Evolutionary conservation across 2,113 vertebrate genomes (phyloP).

Genomic region (Synchiropus splendidus): DNA sequence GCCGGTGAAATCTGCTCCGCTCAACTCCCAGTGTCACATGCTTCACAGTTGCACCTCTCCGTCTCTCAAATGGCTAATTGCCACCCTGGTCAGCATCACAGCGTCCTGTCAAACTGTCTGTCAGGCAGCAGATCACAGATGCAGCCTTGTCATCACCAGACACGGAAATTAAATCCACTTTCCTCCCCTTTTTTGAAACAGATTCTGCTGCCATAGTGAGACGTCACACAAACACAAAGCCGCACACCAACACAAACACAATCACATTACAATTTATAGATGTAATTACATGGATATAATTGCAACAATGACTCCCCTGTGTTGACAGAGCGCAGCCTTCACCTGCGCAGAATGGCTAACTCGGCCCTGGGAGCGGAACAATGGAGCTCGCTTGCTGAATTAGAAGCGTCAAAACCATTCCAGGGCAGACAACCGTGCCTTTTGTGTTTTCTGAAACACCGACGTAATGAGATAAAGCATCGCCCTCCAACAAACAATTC

Average conservation of each 20-base stretch:
- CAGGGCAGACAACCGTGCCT: conserved; percentile 15
- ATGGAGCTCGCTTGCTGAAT: conserved; percentile 8
- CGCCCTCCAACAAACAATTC: conserved; percentile 29
- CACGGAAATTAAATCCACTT: conserved; percentile 25
- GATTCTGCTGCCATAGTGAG: no score
- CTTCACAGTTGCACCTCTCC: conserved; percentile 49
- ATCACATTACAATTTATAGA: conserved; percentile 37
- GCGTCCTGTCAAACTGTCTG: conserved; percentile 20
- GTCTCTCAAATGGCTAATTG: conserved; percentile 61
- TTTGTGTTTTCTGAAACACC: conserved; percentile 25
- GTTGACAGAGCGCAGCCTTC: conserved; percentile 20
- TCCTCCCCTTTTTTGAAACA: conserved; percentile 7
- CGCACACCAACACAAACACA: conserved; percentile 12
- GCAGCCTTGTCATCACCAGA: conserved; percentile 13
- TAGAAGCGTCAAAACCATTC: conserved; percentile 23
- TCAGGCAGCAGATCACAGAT: conserved; percentile 22
- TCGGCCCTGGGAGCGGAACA: conserved; percentile 20
- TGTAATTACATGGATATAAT: conserved; percentile 49
- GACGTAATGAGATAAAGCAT: conserved; percentile 25
- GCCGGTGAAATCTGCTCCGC: conserved; percentile 40
- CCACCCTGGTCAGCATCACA: conserved; percentile 28
- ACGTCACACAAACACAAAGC: conserved; percentile 1
- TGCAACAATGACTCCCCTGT: conserved; percentile 49
- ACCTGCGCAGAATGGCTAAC: conserved; percentile 12
- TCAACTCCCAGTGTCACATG: conserved; percentile 38